phyloP scores from a whole-genome alignment of 2,797 vertebrate genomes.

The Fringilla coelebs region DNA sequence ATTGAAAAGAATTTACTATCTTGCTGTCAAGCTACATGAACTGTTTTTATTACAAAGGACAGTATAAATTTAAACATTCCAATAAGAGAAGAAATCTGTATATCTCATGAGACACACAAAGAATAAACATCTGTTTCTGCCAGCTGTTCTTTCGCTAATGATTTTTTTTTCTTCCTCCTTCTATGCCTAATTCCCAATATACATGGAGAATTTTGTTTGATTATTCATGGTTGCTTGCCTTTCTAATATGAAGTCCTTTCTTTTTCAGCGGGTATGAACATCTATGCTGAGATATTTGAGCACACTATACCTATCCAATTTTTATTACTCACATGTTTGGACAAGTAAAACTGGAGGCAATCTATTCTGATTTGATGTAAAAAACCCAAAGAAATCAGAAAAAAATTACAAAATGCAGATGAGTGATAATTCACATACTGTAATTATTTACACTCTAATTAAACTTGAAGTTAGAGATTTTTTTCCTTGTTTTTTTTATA shows the following conservation, averaged over 20 bases:
- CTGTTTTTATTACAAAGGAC: neutral
- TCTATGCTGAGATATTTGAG: neutral
- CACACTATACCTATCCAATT: neutral
- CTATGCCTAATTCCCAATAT: neutral
- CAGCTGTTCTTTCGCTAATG: slow-evolving; percentile 17
- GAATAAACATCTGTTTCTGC: neutral
- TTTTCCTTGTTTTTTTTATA: neutral
- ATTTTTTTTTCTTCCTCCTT: neutral
- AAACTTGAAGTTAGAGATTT: neutral
- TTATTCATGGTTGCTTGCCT: neutral
- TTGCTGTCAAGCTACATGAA: neutral
- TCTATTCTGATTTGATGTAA: neutral
- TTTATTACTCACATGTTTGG: neutral
- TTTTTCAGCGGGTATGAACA: neutral
- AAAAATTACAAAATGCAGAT: neutral
- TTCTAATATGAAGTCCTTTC: neutral
- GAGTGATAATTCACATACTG: neutral
- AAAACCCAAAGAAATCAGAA: neutral
- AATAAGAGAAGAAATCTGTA: neutral
- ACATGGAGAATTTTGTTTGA: neutral
- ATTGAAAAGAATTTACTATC: neutral
- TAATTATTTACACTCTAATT: slow-evolving; percentile 15
- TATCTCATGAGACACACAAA: neutral
- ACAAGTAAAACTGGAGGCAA: neutral
- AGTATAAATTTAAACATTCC: neutral